Percentiles rank a stretch among this genome's conserved stretches.
Conservation (phyloP, 37 sponge, comb jelly and placozoan species). For the Oscarella lobularis region DNA sequence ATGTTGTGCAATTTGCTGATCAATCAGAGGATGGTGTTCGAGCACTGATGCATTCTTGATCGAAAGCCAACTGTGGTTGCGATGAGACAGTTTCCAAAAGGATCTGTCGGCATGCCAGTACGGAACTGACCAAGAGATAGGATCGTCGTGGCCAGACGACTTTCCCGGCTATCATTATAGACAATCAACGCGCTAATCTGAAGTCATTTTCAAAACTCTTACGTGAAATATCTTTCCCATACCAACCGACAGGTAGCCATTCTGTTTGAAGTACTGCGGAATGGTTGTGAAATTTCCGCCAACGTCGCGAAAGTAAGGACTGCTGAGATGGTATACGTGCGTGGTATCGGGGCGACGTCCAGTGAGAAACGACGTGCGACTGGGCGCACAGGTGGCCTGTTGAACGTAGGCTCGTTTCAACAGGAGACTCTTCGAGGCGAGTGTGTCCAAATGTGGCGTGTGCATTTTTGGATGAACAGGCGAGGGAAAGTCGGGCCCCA, state of each 20-base stretch:
- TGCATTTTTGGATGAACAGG: conserved; percentile 2
- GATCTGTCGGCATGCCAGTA: neutral
- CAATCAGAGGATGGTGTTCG: neutral
- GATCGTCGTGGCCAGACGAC: neutral
- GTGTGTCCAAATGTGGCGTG: conserved; percentile 25
- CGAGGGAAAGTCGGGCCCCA: conserved; percentile 7
- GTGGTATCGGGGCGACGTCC: conserved; percentile 37
- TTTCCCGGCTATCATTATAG: neutral
- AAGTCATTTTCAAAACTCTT: too few species aligned
- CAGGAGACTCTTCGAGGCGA: conserved; percentile 15
- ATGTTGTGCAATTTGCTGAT: neutral
- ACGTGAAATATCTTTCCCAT: conserved; percentile 30
- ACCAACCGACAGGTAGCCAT: conserved; percentile 25
- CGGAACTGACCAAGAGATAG: neutral
- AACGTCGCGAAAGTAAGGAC: conserved; percentile 18
- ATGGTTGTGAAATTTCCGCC: conserved; percentile 31
- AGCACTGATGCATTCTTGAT: neutral
- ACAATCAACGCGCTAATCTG: too few species aligned
- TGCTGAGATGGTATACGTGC: conserved; percentile 19
- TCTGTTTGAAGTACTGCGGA: conserved; percentile 41
- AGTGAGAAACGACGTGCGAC: conserved; percentile 27
- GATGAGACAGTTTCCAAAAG: neutral
- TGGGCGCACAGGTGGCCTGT: conserved; percentile 28
- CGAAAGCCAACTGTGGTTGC: neutral
- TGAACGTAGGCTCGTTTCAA: conserved; percentile 33